Evolutionary conservation across 2,888 invertebrate species (phyloP).

Genomic region (Caenorhabditis wallacei): DNA sequence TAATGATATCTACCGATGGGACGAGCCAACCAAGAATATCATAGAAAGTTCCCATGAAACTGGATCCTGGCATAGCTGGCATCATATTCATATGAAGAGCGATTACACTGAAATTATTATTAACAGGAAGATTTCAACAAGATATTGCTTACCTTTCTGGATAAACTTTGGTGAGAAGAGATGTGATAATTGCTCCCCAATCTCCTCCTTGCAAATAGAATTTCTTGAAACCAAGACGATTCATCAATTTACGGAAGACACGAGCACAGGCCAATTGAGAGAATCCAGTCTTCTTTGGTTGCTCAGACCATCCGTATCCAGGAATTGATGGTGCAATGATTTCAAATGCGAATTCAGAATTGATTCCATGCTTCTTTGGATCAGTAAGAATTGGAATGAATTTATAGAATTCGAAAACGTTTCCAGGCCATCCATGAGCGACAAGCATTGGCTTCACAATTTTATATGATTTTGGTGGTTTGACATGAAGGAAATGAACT

Average conservation of each 20-base stretch:
- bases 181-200: constrained; percentile 89
- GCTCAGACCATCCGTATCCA: constrained; percentile 86
- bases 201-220: constrained; percentile 89
- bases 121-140: background rate
- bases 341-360: constrained; percentile 83
- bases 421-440: constrained; percentile 93
- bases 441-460: constrained; percentile 86
- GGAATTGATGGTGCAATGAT: constrained; percentile 86
- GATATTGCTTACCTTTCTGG: constrained; percentile 85
- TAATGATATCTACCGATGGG: constrained; percentile 72
- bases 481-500: constrained; percentile 89
- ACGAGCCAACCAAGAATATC: constrained; percentile 71
- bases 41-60: constrained; percentile 57
- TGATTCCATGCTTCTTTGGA: constrained; percentile 84
- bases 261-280: constrained; percentile 82
- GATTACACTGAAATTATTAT: constrained; percentile 83
- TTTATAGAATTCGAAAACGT: constrained; percentile 89
- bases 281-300: constrained; percentile 86
- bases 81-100: constrained; percentile 88
- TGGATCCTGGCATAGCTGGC: constrained; percentile 78
- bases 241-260: constrained; percentile 88
- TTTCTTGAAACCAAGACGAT: constrained; percentile 87
- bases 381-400: constrained; percentile 85
- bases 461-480: constrained; percentile 83
- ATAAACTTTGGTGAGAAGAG: constrained; percentile 87